Evolutionary conservation across 2,797 vertebrate genomes (phyloP).

Genomic region (Hemibagrus guttatus): DNA sequence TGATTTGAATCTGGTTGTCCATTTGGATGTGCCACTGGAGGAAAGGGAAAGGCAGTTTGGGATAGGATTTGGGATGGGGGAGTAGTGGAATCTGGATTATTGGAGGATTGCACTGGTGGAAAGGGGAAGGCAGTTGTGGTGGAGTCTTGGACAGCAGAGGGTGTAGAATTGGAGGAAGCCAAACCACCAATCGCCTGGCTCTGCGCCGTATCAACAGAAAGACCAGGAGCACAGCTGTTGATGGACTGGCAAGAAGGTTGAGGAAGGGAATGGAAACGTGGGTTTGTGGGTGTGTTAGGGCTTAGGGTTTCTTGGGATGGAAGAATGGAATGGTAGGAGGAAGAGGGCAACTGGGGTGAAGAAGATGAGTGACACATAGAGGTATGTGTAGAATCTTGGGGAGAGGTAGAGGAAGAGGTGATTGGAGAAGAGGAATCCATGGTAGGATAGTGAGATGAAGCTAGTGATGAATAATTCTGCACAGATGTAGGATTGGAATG

Average conservation of each 20-base stretch:
- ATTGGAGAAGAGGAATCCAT: conserved; percentile 56
- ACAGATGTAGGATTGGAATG: conserved; percentile 54
- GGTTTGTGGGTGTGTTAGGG: conserved; percentile 61
- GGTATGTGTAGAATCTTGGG: conserved; percentile 68
- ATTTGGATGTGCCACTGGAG: conserved; percentile 35
- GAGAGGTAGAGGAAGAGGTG: conserved; percentile 63
- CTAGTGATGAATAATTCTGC: conserved; percentile 66
- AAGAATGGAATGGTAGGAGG: conserved; percentile 62
- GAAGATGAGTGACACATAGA: conserved; percentile 56
- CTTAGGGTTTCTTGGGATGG: conserved; percentile 57
- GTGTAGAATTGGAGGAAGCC: conserved; percentile 36
- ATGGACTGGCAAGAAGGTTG: conserved; percentile 53
- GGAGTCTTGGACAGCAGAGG: conserved; percentile 51
- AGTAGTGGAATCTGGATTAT: conserved; percentile 40
- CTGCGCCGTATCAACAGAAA: conserved; percentile 56
- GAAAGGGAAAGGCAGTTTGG: conserved; percentile 49
- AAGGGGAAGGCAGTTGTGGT: conserved; percentile 54
- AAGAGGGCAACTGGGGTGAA: conserved; percentile 61
- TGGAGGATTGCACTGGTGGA: conserved; percentile 48
- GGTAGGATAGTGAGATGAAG: conserved; percentile 66
- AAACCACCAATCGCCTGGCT: conserved; percentile 53
- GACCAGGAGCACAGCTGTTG: conserved; percentile 56
- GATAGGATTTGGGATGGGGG: conserved; percentile 45
- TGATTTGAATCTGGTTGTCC: conserved; percentile 45
- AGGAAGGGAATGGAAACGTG: conserved; percentile 50